phyloP scores from a whole-genome alignment of 1,140 invertebrate species.

The Danaus plexippus region DNA sequence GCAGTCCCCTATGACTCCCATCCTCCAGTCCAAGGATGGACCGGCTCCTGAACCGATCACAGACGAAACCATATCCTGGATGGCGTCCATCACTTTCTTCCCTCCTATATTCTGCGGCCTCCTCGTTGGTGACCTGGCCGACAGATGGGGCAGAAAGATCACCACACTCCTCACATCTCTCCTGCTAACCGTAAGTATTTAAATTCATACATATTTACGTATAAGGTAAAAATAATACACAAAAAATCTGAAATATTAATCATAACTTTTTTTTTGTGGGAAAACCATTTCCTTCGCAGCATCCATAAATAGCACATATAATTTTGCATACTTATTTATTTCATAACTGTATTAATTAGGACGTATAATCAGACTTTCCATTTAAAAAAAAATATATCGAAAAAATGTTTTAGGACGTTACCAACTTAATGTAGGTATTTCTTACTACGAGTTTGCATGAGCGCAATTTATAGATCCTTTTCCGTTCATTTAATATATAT shows the following conservation, averaged over 20 bases:
- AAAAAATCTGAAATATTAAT: slow-evolving; percentile 1
- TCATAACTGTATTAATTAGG: too few species aligned
- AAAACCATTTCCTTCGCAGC: too few species aligned
- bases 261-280: too few species aligned
- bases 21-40: slow-evolving; percentile 43
- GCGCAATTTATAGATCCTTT: too few species aligned
- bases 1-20: slow-evolving; percentile 63
- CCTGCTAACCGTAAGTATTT: slow-evolving; percentile 45
- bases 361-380: too few species aligned
- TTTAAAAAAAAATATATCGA: too few species aligned
- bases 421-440: neutral
- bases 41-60: slow-evolving; percentile 54
- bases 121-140: slow-evolving; percentile 50
- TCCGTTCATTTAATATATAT: too few species aligned
- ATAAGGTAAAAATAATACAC: neutral
- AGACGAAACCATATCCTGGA: slow-evolving; percentile 61
- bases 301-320: too few species aligned
- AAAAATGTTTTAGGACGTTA: neutral
- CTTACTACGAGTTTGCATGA: too few species aligned
- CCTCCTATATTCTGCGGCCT: slow-evolving; percentile 58
- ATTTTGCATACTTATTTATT: too few species aligned
- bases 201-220: slow-evolving; percentile 1
- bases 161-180: slow-evolving; percentile 50
- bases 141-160: slow-evolving; percentile 52
- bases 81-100: slow-evolving; percentile 60